Evolutionary conservation across 2,113 vertebrate genomes (phyloP), one percentile per base, ranked within the genome.

Genomic region (Tachycineta bicolor): DNA sequence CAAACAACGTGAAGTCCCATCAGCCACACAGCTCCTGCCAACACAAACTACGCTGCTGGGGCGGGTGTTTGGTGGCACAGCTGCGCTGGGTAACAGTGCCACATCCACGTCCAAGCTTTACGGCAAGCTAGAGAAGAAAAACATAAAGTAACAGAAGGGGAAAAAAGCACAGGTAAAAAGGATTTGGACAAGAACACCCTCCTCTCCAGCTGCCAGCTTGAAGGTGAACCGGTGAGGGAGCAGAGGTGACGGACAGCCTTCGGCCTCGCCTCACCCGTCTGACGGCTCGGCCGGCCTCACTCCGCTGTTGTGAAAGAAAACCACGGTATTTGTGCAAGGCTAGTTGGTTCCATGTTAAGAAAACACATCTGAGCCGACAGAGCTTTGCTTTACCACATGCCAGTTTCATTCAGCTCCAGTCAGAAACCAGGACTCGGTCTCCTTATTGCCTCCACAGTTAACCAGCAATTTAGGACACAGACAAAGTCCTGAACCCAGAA

Each of bases 301-400:
- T 3, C 2, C 10, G 12, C 89, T 95, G 79, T 67, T 92, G 88
- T 77, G 76, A 94, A 74, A 95, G 92, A 88, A 96, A 95, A 90
- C 90, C 92, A 80, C 25, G 12, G 79, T 93, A 86, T 95, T 96
- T 96, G 90, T 90, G 94, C 90, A 94, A 79, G 88, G 90, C 67
- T 76, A 14, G 70, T 31, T 80, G 75, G 85, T 73, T 88, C 88
- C 88, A 65, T n/a, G 71, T 88, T 95, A 96, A 95, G 59, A 96
- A 97, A 95, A 95, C 94, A 90, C 25, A 85, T 80, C 59, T 73
- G 75, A 93, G 79, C 59, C 0, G 58, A 23, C 75, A 53, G 70
- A 21, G 83, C 90, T 92, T 83, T 74, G 71, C 90, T 93, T 92
- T 86, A 86, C 85, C 75, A 34, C 88, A 67, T 39, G 75, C 79